Percentiles rank a stretch among this genome's conserved stretches.
Conservation (phyloP, 2,113 vertebrate species). For the Oncorhynchus masou region DNA sequence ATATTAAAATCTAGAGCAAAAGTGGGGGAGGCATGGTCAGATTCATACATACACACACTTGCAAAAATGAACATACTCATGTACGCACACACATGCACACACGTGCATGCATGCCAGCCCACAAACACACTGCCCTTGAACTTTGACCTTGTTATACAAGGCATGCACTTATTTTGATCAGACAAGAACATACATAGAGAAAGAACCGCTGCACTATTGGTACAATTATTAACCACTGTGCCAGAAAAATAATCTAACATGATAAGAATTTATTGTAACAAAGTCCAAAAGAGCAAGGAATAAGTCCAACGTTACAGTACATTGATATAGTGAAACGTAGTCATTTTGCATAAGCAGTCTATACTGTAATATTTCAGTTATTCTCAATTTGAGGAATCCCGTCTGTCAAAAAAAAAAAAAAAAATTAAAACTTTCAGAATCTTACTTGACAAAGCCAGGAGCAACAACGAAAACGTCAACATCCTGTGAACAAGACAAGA, state of each 20-base stretch:
- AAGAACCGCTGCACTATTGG: background rate
- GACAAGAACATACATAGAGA: background rate
- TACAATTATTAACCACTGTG: constrained; percentile 42
- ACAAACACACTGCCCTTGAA: constrained; percentile 2
- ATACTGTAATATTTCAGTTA: background rate
- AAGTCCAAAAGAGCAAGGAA: background rate
- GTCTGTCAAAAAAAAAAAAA: background rate
- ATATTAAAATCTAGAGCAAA: background rate
- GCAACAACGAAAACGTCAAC: constrained; percentile 43
- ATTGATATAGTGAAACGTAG: background rate
- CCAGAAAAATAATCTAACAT: background rate
- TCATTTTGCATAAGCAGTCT: background rate
- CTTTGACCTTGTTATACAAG: background rate
- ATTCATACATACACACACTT: background rate
- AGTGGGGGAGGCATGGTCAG: background rate
- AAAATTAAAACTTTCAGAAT: background rate
- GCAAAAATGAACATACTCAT: background rate
- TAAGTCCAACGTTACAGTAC: background rate
- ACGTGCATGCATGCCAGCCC: background rate
- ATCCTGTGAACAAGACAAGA: constrained; percentile 46
- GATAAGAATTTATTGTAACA: background rate
- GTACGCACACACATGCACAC: background rate
- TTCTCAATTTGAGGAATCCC: background rate
- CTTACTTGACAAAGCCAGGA: constrained; percentile 63
- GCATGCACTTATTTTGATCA: background rate